phyloP scores from a whole-genome alignment of 2,888 invertebrate species.

The Machimus rusticus region DNA sequence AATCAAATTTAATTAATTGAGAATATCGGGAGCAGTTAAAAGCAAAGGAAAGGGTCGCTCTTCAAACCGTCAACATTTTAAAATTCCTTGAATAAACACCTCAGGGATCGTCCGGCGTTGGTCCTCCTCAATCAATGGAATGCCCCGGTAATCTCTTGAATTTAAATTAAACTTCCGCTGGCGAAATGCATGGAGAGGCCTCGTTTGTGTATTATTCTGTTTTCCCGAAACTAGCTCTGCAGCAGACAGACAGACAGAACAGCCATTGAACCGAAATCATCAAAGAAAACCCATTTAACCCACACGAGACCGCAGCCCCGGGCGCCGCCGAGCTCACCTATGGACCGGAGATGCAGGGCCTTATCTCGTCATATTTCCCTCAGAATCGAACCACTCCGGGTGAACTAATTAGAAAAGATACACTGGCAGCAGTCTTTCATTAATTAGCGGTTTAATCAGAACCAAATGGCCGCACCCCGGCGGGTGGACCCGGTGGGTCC shows the following conservation, averaged over 20 bases:
- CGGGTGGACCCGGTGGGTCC: not conserved
- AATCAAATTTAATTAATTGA: not conserved
- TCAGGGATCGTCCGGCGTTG: not conserved
- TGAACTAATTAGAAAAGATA: conserved; percentile 11
- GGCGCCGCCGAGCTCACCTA: not conserved
- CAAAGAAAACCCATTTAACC: not conserved
- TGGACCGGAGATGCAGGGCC: not conserved
- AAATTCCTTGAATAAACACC: not conserved
- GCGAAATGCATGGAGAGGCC: not conserved
- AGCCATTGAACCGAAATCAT: not conserved
- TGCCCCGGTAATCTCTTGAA: not conserved
- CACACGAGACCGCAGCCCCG: not conserved
- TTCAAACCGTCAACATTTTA: not conserved
- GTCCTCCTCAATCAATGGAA: not conserved
- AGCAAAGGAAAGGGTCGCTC: not conserved
- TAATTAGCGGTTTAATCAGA: conserved; percentile 27
- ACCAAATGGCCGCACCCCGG: conserved; percentile 34
- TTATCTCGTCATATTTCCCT: not conserved
- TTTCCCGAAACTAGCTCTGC: not conserved
- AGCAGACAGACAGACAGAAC: not conserved
- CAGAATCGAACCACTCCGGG: not conserved
- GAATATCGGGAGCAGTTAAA: not conserved
- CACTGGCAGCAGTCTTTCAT: not conserved
- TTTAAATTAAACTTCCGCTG: not conserved
- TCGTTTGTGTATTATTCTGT: not conserved